These are phyloP conservation scores for Sesia bembeciformis DNA, from an alignment of 2,888 invertebrate genomes.

Conservation along the genomic window DNA sequence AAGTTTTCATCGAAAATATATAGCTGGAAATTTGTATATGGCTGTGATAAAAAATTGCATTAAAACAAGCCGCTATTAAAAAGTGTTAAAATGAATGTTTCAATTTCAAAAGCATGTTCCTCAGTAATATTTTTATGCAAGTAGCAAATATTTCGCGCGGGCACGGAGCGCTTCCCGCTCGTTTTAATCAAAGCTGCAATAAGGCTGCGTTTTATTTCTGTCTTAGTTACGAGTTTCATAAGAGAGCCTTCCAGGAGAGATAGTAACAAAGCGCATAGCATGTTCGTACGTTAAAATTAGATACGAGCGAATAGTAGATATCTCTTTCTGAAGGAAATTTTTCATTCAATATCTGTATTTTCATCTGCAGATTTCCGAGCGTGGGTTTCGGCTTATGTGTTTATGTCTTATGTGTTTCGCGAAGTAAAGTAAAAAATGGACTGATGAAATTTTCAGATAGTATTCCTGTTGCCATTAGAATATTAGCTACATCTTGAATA, in stretches of 20 bases:
- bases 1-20: conserved; percentile 26
- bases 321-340: neutral
- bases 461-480: too few species aligned
- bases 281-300: conserved; percentile 27
- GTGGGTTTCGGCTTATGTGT: too few species aligned
- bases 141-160: conserved; percentile 18
- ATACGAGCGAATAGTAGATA: conserved; percentile 10
- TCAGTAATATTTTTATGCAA: conserved; percentile 24
- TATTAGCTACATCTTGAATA: too few species aligned
- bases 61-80: conserved; percentile 3
- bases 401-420: too few species aligned
- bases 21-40: neutral
- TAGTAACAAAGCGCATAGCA: conserved; percentile 28
- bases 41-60: conserved; percentile 8
- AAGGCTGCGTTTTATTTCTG: conserved; percentile 31
- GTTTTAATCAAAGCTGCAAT: conserved; percentile 48
- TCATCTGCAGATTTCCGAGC: neutral
- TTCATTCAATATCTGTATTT: neutral
- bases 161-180: neutral
- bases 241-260: conserved; percentile 33
- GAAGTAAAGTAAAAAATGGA: too few species aligned
- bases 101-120: conserved; percentile 3
- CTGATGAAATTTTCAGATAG: too few species aligned
- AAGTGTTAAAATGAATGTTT: conserved; percentile 1
- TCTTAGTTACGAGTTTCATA: conserved; percentile 33